Evolutionary conservation across 2,888 invertebrate species (phyloP).

Genomic region (Polietes domitor): DNA sequence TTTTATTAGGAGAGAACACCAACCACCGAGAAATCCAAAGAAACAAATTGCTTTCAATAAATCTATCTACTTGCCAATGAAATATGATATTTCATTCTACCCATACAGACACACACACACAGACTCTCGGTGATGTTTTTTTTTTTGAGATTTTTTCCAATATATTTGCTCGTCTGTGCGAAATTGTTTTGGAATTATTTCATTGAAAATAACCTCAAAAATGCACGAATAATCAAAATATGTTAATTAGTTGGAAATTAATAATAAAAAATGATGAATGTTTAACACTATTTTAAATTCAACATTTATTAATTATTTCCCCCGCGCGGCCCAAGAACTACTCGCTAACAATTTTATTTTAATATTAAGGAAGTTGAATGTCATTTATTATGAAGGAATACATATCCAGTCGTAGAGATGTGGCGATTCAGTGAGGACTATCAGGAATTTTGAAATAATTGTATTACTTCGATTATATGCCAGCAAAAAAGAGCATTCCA

Average conservation of each 20-base stretch:
- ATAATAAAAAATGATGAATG: not conserved
- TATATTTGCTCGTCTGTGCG: not conserved
- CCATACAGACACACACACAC: too few species aligned
- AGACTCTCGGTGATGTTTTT: not conserved
- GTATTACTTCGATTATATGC: too few species aligned
- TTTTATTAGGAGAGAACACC: not conserved
- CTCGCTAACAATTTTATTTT: too few species aligned
- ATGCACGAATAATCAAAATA: not conserved
- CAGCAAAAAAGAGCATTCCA: too few species aligned
- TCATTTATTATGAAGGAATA: too few species aligned
- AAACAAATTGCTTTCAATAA: constrained; percentile 11
- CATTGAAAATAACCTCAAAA: constrained; percentile 2
- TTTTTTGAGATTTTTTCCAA: not conserved
- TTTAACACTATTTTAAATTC: not conserved
- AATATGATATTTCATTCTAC: not conserved
- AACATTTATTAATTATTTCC: not conserved
- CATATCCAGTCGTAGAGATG: too few species aligned
- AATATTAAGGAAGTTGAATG: too few species aligned
- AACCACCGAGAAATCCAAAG: not conserved
- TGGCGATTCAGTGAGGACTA: too few species aligned
- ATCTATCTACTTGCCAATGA: not conserved
- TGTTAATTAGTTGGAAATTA: not conserved
- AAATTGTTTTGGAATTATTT: not conserved
- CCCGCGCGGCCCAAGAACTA: too few species aligned
- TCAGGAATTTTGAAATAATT: too few species aligned